Evolutionary conservation across 2,113 vertebrate species (phyloP), one percentile per base, ranked within the genome.

Genomic region (Barnardius zonarius): DNA sequence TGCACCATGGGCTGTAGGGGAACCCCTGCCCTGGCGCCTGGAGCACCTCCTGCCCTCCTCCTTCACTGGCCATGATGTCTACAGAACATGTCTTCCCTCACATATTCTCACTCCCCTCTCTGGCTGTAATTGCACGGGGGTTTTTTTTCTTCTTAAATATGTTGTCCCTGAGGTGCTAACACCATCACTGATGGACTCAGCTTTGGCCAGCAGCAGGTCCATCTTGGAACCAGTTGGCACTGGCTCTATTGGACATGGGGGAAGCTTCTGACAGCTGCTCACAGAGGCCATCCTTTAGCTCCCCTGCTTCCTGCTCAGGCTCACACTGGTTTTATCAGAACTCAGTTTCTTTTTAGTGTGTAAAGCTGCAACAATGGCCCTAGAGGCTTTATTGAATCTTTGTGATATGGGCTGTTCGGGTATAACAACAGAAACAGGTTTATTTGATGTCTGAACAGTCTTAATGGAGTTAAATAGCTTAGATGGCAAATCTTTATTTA

Each of bases 401-500:
- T 1, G 0, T 4, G 12, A 78, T 68, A 28, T 6, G 27, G 55
- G 57, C 30, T 74, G 54, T 69, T 95, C 63, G 49, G 5, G 16
- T 95, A 12, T 30, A 77, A 83, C 33, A 66, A 64, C 81, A 92
- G 90, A 83, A 80, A 51, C 28, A 54, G 25, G 74, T 77, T 95
- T 90, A 62, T 85, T 62, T 85, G 82, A 80, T 55, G 37, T 43
- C 44, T 90, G 54, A 86, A 83, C 15, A 67, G 51, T 86, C 54
- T 90, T 74, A 90, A 67, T n/a, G 54, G 46, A 83, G 20, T 43
- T 83, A 83, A 94, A 86, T 35, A 92, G 41, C 72, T 85, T 85
- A 77, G 39, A 77, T 49, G 89, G 84, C 77, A 96, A 92, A 83
- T 80, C 93, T 92, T 93, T 80, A 88, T 93, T 94, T 93, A 92